phyloP scores from a whole-genome alignment of 2,113 vertebrate genomes.

The Progne subis region DNA sequence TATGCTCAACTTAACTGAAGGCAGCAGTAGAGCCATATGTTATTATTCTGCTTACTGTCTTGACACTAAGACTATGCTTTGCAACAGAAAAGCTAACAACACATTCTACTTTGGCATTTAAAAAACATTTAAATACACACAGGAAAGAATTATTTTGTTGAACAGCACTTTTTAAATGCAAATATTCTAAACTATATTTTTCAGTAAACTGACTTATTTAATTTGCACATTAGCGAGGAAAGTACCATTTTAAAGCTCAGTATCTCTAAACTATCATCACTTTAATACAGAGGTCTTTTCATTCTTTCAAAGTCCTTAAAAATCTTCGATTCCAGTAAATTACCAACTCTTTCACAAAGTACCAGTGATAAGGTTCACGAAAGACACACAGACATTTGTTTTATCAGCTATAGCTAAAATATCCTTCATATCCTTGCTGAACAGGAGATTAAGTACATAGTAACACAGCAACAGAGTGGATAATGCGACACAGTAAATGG shows the following conservation, averaged over 20 bases:
- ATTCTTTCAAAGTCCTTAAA: background rate
- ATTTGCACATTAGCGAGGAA: background rate
- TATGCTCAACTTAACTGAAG: background rate
- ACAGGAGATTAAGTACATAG: background rate
- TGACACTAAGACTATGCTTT: background rate
- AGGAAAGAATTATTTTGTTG: background rate
- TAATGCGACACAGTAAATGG: background rate
- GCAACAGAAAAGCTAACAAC: background rate
- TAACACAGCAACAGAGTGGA: background rate
- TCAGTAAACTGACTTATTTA: background rate
- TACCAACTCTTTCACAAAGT: background rate
- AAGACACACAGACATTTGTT: background rate
- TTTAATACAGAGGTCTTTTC: background rate
- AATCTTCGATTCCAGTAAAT: background rate
- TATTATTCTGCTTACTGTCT: background rate
- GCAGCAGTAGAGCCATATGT: background rate
- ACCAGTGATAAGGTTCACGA: background rate
- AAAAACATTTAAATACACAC: background rate
- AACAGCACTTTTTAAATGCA: background rate
- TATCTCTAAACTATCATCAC: background rate
- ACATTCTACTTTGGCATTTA: background rate
- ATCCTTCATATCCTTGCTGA: background rate
- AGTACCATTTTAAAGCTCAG: background rate
- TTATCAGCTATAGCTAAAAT: background rate
- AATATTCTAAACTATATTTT: background rate